A percentile compares a stretch with the other conserved stretches of the same genome.
Evolutionary conservation across 1,140 invertebrate genomes (phyloP).

Genomic region (Drosophila kepulauana): DNA sequence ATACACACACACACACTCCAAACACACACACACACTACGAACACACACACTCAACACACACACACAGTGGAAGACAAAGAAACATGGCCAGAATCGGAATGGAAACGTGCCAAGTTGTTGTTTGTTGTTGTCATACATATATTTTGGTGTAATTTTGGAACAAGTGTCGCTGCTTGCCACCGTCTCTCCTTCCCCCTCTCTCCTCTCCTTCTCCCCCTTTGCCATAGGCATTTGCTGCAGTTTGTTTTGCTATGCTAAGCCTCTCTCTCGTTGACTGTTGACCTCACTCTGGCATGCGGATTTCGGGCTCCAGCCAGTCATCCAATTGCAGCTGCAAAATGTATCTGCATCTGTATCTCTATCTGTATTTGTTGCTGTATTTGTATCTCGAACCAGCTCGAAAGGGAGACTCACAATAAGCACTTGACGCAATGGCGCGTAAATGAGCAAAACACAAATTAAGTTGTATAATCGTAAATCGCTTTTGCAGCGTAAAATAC

Average conservation of each 20-base stretch:
- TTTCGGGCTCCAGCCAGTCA: constrained; percentile 6
- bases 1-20: constrained; percentile 9
- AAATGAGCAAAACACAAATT: constrained; percentile 57
- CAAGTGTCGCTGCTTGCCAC: constrained; percentile 38
- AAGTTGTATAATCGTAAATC: constrained; percentile 58
- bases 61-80: constrained; percentile 28
- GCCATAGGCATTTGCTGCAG: not conserved
- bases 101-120: constrained; percentile 53
- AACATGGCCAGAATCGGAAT: constrained; percentile 47
- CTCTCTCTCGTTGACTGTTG: constrained; percentile 34
- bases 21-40: constrained; percentile 8
- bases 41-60: constrained; percentile 13
- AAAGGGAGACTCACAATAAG: constrained; percentile 1
- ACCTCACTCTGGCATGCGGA: constrained; percentile 25
- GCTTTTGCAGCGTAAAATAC: constrained; percentile 3
- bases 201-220: not conserved
- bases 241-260: constrained; percentile 2
- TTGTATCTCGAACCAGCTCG: constrained; percentile 4
- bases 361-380: not conserved
- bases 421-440: constrained; percentile 57
- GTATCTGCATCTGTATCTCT: constrained; percentile 1
- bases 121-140: constrained; percentile 27
- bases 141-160: constrained; percentile 51
- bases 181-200: not conserved
- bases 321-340: constrained; percentile 4